Conservation (phyloP, 2,797 vertebrate genomes). For the Catharus ustulatus region DNA sequence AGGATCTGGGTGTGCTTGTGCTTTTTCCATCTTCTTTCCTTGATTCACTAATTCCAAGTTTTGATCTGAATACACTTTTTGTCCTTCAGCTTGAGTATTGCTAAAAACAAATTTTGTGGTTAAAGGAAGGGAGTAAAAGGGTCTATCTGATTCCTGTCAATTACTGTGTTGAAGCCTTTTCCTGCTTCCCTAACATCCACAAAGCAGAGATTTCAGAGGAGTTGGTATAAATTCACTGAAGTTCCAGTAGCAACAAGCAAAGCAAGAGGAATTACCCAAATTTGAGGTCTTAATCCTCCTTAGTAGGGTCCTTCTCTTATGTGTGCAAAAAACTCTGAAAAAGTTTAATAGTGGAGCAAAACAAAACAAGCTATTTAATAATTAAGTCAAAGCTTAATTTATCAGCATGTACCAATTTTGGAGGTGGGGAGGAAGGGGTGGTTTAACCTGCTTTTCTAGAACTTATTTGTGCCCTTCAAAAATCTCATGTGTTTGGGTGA, state of each 20-base stretch:
- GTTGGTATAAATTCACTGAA: background rate
- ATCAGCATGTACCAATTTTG: too few relatives aligned
- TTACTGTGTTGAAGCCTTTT: background rate
- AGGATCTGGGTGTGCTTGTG: background rate
- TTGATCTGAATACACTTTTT: background rate
- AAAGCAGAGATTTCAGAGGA: background rate
- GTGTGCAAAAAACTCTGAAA: background rate
- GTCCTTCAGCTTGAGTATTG: background rate
- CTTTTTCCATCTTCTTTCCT: background rate
- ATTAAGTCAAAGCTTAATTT: background rate
- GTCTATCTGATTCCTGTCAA: background rate
- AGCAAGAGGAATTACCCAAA: background rate
- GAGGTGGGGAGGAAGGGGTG: rapidly evolving
- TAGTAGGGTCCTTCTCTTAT: background rate
- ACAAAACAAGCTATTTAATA: background rate
- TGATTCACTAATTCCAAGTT: background rate
- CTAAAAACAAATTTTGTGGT: background rate
- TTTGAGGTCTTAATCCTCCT: background rate
- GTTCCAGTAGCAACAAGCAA: background rate
- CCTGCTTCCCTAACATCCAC: background rate
- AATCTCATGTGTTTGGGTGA: background rate
- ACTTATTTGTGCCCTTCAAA: background rate
- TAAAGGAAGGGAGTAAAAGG: background rate
- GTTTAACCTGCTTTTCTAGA: background rate
- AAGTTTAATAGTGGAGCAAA: background rate